Evolutionary conservation across 2,113 vertebrate species (phyloP).

Genomic region (Calonectris borealis): DNA sequence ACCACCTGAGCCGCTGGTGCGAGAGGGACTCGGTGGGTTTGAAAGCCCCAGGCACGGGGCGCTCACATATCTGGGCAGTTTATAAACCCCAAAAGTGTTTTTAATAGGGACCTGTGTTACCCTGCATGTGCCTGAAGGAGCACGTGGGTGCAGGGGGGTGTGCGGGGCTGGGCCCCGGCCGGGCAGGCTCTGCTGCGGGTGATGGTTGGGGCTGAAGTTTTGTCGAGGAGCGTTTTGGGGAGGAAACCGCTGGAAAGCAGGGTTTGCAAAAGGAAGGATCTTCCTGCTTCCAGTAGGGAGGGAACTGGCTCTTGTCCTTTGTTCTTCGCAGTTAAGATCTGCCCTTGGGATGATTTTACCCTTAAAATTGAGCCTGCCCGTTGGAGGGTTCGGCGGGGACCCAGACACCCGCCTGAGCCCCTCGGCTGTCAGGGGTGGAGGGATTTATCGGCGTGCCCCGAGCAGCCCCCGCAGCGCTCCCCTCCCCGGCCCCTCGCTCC

Average conservation of each 20-base stretch:
- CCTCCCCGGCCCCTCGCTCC: neutral
- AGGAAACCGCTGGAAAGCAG: neutral
- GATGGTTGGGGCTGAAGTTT: neutral
- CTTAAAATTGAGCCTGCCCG: neutral
- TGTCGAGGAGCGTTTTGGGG: neutral
- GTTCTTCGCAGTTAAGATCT: too few relatives aligned
- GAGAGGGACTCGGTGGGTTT: neutral
- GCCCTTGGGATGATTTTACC: neutral
- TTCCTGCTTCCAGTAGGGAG: neutral
- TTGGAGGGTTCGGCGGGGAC: neutral
- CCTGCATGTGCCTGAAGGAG: neutral
- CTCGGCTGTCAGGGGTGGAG: neutral
- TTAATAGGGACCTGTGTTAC: rapidly evolving
- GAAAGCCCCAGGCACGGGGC: rapidly evolving
- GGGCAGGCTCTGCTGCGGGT: neutral
- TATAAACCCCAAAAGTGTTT: neutral
- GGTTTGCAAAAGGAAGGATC: neutral
- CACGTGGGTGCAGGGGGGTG: rapidly evolving
- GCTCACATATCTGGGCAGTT: rapidly evolving
- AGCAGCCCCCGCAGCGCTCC: neutral
- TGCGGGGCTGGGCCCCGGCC: neutral
- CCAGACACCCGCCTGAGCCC: neutral
- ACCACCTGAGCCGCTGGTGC: rapidly evolving
- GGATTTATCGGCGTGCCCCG: neutral
- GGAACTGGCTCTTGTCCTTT: neutral